Percentiles rank a stretch among this genome's conserved stretches.
phyloP scores from a whole-genome alignment of 1,140 invertebrate species.

The Drosophila parabipectinata region DNA sequence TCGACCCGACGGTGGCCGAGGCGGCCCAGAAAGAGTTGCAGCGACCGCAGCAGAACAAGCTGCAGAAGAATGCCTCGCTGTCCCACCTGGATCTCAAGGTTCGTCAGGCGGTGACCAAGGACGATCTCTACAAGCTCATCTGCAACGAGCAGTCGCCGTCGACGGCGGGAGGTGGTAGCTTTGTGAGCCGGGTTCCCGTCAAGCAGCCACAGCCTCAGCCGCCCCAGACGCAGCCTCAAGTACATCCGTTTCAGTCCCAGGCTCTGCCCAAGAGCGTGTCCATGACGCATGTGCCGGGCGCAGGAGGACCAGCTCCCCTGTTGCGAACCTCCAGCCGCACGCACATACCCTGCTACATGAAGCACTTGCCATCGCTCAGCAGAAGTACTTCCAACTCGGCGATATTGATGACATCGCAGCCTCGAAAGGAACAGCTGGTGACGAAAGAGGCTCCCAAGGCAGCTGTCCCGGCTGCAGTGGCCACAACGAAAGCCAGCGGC shows the following conservation, averaged over 20 bases:
- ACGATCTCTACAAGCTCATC: conserved; percentile 83
- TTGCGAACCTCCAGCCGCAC: conserved; percentile 73
- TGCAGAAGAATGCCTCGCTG: conserved; percentile 79
- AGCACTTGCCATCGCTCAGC: conserved; percentile 73
- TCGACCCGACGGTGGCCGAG: conserved; percentile 76
- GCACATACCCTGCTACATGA: conserved; percentile 83
- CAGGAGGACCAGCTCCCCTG: conserved; percentile 15
- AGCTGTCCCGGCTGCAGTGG: neutral
- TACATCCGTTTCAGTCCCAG: conserved; percentile 9
- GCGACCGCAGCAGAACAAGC: conserved; percentile 73
- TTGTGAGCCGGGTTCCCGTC: conserved; percentile 68
- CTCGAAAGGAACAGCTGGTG: conserved; percentile 21
- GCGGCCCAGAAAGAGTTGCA: conserved; percentile 74
- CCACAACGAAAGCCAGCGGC: conserved; percentile 33
- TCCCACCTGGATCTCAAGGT: conserved; percentile 80
- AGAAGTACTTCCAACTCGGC: conserved; percentile 80
- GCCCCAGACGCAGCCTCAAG: neutral
- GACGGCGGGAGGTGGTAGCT: neutral
- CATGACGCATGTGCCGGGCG: conserved; percentile 71
- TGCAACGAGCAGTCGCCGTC: conserved; percentile 72
- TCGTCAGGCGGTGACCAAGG: conserved; percentile 78
- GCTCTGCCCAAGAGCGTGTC: conserved; percentile 77
- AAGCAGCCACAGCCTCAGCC: conserved; percentile 49
- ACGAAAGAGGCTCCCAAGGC: conserved; percentile 27
- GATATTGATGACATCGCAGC: conserved; percentile 55